Conservation (phyloP, 2,113 vertebrate genomes). For the Mormoops blainvillei region DNA sequence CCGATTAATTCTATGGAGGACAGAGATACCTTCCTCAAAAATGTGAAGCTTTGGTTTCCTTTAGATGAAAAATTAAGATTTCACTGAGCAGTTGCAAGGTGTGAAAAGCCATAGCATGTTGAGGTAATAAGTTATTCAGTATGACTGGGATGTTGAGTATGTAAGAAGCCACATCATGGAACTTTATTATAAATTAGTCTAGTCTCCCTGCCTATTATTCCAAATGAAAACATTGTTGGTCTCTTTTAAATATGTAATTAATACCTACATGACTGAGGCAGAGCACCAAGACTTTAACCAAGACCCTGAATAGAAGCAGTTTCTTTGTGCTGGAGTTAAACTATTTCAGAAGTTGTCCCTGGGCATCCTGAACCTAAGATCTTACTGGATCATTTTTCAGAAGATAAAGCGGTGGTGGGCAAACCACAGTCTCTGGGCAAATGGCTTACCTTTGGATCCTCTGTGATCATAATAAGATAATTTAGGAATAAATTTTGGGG, state of each 20-base stretch:
- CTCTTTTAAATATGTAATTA: not conserved
- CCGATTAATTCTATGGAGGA: not conserved
- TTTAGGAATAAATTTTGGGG: conserved; percentile 34
- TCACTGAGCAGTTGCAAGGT: not conserved
- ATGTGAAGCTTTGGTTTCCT: not conserved
- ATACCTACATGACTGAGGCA: not conserved
- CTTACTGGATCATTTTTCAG: not conserved
- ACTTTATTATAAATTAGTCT: not conserved
- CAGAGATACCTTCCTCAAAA: not conserved
- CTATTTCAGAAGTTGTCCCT: not conserved
- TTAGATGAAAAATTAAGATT: not conserved
- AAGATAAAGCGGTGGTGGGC: not conserved
- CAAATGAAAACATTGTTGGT: not conserved
- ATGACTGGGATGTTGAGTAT: too few species aligned
- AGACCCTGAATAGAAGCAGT: not conserved
- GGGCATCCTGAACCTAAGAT: not conserved
- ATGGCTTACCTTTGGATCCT: not conserved
- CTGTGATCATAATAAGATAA: conserved; percentile 13
- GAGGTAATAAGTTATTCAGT: not conserved
- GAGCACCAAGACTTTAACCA: not conserved
- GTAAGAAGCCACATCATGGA: not conserved
- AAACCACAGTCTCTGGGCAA: not conserved
- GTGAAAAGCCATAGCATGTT: not conserved
- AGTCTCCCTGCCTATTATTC: not conserved
- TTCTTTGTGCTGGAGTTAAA: not conserved